These are phyloP conservation scores for Trissolcus brochymenae DNA, from an alignment of 2,888 invertebrate genomes.

Conservation along the genomic window DNA sequence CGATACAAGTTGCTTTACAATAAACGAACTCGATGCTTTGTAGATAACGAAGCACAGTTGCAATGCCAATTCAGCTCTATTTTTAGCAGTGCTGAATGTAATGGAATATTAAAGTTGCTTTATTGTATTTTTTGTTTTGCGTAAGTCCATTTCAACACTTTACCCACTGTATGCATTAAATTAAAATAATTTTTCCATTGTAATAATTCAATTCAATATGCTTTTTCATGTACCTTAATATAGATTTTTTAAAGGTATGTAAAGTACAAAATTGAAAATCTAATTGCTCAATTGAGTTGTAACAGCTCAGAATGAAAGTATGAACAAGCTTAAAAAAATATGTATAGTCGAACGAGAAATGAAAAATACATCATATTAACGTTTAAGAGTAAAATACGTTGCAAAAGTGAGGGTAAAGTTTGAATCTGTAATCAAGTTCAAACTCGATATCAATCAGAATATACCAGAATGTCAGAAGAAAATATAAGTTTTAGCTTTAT, in stretches of 20 bases:
- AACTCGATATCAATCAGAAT: not conserved
- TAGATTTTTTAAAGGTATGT: constrained; percentile 7
- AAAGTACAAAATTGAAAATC: constrained; percentile 36
- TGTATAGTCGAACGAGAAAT: constrained; percentile 27
- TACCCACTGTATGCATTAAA: too few species aligned
- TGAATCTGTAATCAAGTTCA: not conserved
- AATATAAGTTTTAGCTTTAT: too few species aligned
- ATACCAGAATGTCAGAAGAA: not conserved
- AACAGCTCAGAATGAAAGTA: constrained; percentile 18
- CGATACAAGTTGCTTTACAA: constrained; percentile 35
- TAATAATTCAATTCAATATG: too few species aligned
- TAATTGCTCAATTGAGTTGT: constrained; percentile 35
- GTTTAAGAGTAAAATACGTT: constrained; percentile 18
- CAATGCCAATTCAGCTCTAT: constrained; percentile 7
- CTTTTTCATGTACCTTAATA: too few species aligned
- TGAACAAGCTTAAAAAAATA: constrained; percentile 30
- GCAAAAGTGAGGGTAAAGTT: not conserved
- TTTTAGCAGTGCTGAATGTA: constrained; percentile 6
- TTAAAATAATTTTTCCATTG: too few species aligned
- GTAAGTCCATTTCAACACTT: constrained; percentile 23
- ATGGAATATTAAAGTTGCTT: constrained; percentile 13
- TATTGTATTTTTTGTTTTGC: constrained; percentile 21
- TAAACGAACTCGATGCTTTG: constrained; percentile 19
- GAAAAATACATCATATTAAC: constrained; percentile 35
- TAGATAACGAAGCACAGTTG: constrained; percentile 17